phyloP scores from a whole-genome alignment of 2,797 vertebrate genomes.

The Coccyzus lansbergi region DNA sequence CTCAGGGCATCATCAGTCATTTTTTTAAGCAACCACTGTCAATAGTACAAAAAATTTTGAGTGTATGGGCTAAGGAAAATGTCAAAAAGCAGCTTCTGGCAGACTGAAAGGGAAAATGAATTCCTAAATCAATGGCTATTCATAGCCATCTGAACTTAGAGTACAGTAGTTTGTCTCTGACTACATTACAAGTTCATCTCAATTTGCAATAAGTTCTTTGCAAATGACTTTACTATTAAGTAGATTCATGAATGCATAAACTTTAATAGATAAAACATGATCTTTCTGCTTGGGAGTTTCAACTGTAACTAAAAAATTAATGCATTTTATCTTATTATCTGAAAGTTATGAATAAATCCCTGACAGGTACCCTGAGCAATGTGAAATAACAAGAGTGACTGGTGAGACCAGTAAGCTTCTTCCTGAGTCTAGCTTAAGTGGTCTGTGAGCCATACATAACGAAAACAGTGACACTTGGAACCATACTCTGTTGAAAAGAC shows the following conservation, averaged over 20 bases:
- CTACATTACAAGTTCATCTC: neutral
- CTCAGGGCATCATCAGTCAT: neutral
- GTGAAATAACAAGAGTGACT: neutral
- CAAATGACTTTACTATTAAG: constrained; percentile 11
- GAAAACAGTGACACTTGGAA: neutral
- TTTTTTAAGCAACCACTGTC: neutral
- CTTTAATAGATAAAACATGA: neutral
- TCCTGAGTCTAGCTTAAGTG: neutral
- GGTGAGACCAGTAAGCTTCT: neutral
- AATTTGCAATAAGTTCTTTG: neutral
- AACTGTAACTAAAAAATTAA: neutral
- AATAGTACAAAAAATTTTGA: neutral
- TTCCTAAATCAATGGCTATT: neutral
- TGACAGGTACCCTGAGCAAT: neutral
- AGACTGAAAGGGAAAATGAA: neutral
- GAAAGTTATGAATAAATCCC: neutral
- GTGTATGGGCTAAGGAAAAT: neutral
- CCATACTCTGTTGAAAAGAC: neutral
- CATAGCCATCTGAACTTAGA: neutral
- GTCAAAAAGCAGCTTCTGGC: neutral
- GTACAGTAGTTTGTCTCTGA: neutral
- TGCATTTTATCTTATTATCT: neutral
- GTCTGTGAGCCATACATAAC: neutral
- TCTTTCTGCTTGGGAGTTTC: neutral
- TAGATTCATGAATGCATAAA: neutral